Base-by-base conservation (phyloP, 2,797 vertebrate species). In the Sphenopsis melanotis region DNA sequence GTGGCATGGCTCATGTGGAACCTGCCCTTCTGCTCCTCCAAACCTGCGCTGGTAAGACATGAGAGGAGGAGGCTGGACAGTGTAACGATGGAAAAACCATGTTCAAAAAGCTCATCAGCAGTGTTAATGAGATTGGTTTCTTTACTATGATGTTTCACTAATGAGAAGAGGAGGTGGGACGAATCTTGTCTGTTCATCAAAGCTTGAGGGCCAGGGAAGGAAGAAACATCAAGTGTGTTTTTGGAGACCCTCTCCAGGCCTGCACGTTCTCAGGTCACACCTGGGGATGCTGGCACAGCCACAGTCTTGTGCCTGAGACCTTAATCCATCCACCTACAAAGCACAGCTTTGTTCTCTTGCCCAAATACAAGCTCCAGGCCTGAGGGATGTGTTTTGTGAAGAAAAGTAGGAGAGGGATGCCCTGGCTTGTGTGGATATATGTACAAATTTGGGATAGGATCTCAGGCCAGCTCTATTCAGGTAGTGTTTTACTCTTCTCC, bases 261-360 rank as follows among this genome's bases (percentile, higher is more conserved):
- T 66, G 21, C 41, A 70, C 12, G 9, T 65, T 79, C 41, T 36
- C n/a, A 24, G 46, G 30, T 74, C 15, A 79, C 29, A 42, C 3
- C 6, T 7, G n/a, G 12, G 29, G n/a, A 11, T 50, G 19, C 11
- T 61, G 37, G 20, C 3, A 6, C 44, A 55, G n/a, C 12, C 0
- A 0, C 9, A 23, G 12, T n/a, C 57, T 26, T 20, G 12, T 39
- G 18, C 20, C 39, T 1, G 14, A 49, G 41, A 41, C 30, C 24
- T 19, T 30, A 61, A 53, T 27, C 19, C 30, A 30, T 23, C 60
- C 34, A 37, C 3, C 24, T 50, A n/a, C 23, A 55, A 77, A 74
- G 8, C 5, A 60, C 10, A 75, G 15, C 18, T 29, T 59, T 81
- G 36, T 47, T 64, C 50, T 71, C n/a, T 36, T 42, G 47, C 20